These are phyloP conservation scores for Trachemys scripta DNA, from an alignment of 2,113 vertebrate genomes.

Conservation along the genomic window DNA sequence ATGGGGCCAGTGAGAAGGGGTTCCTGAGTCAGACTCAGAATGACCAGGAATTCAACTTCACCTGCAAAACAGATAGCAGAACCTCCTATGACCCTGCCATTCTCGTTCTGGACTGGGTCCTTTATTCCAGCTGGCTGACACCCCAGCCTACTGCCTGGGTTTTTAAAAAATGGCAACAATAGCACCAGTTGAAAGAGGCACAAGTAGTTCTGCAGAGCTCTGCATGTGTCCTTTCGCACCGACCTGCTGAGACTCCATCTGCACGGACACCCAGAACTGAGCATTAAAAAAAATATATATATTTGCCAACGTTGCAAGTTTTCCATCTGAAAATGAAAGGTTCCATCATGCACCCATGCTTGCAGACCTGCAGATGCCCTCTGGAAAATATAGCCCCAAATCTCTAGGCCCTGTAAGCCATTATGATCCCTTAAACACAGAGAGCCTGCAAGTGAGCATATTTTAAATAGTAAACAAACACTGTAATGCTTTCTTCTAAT, in stretches of 20 bases:
- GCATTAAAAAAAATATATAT: neutral
- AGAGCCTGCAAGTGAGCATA: rapidly evolving
- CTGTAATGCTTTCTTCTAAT: neutral
- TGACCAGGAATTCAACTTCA: neutral
- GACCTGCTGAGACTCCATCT: neutral
- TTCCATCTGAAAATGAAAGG: neutral
- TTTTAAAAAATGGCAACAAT: neutral
- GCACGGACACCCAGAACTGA: neutral
- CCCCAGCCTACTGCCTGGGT: neutral
- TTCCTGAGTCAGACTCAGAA: neutral
- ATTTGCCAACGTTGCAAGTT: neutral
- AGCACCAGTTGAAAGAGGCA: neutral
- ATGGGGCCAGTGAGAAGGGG: neutral
- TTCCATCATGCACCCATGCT: neutral
- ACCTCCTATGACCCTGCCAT: neutral
- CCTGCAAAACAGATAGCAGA: neutral
- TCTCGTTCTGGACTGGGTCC: neutral
- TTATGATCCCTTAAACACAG: neutral
- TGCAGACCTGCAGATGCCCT: neutral
- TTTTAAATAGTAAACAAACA: neutral
- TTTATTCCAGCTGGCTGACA: neutral
- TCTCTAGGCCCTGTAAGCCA: neutral
- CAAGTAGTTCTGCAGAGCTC: neutral
- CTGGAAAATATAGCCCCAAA: neutral
- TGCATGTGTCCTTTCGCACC: neutral